Conservation (phyloP, 2,797 vertebrate species). For the Anabas testudineus region DNA sequence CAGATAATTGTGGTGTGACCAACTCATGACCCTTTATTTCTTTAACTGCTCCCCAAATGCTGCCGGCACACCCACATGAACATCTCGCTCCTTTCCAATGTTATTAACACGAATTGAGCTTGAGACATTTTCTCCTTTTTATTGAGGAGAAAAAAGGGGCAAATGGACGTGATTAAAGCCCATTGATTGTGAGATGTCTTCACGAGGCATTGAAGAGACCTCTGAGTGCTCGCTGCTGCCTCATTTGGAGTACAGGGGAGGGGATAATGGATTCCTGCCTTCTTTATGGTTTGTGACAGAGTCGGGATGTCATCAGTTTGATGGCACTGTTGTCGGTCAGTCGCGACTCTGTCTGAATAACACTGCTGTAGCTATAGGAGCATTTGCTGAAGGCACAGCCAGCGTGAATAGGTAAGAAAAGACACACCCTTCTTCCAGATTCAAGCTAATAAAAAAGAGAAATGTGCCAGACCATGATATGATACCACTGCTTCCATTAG, state of each 20-base stretch:
- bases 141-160: constrained; percentile 29
- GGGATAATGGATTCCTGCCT: constrained; percentile 74
- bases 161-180: constrained; percentile 70
- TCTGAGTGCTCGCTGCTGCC: constrained; percentile 57
- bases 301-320: constrained; percentile 69
- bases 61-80: constrained; percentile 23
- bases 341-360: constrained; percentile 38
- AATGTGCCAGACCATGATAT: constrained; percentile 46
- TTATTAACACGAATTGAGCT: constrained; percentile 55
- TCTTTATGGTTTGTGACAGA: constrained; percentile 73
- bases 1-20: constrained; percentile 34
- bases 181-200: constrained; percentile 73
- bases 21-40: constrained; percentile 47
- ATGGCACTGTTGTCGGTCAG: constrained; percentile 35
- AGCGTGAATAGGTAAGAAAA: constrained; percentile 19
- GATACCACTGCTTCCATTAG: constrained; percentile 65
- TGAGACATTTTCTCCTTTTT: constrained; percentile 59
- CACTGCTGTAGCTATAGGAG: constrained; percentile 12
- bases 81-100: constrained; percentile 20
- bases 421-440: constrained; percentile 39
- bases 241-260: constrained; percentile 63
- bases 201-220: constrained; percentile 56
- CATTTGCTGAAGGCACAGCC: constrained; percentile 26
- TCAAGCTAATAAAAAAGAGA: constrained; percentile 43
- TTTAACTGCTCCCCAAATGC: constrained; percentile 24